phyloP scores from a whole-genome alignment of 2,797 vertebrate genomes.

The Pelobates cultripes region DNA sequence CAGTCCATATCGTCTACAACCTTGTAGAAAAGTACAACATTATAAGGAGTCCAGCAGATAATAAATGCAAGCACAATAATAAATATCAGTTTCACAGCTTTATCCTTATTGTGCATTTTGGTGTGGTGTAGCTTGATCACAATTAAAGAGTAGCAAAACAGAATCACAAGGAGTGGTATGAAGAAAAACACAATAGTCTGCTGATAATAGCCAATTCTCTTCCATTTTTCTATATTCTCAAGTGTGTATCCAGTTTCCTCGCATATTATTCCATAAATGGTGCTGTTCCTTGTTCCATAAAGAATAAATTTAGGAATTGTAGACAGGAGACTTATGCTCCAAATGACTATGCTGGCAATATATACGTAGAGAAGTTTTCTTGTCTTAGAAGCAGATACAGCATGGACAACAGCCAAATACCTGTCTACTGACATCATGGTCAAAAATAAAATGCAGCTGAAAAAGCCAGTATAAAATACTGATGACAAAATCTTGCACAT shows the following conservation, averaged over 20 bases:
- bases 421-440: slow-evolving; percentile 81
- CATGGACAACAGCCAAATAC: slow-evolving; percentile 80
- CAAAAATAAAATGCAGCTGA: slow-evolving; percentile 80
- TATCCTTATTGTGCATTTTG: slow-evolving; percentile 73
- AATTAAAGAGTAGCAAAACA: slow-evolving; percentile 78
- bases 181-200: slow-evolving; percentile 78
- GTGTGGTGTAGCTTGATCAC: slow-evolving; percentile 70
- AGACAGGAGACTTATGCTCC: slow-evolving; percentile 71
- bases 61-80: slow-evolving; percentile 77
- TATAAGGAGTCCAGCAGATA: slow-evolving; percentile 79
- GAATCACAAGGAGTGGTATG: slow-evolving; percentile 69
- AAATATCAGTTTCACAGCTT: slow-evolving; percentile 77
- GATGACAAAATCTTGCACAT: slow-evolving; percentile 77
- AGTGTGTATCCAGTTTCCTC: slow-evolving; percentile 65
- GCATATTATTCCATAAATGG: slow-evolving; percentile 54
- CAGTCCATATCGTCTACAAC: slow-evolving; percentile 48
- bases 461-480: slow-evolving; percentile 75
- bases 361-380: slow-evolving; percentile 69
- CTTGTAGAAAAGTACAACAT: slow-evolving; percentile 70
- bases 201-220: slow-evolving; percentile 70
- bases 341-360: slow-evolving; percentile 61
- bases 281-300: slow-evolving; percentile 49
- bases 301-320: slow-evolving; percentile 75
- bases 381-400: slow-evolving; percentile 67
- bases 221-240: slow-evolving; percentile 64